These are phyloP conservation scores for Gila robusta DNA, from an alignment of 2,797 vertebrate genomes.

Conservation along the genomic window DNA sequence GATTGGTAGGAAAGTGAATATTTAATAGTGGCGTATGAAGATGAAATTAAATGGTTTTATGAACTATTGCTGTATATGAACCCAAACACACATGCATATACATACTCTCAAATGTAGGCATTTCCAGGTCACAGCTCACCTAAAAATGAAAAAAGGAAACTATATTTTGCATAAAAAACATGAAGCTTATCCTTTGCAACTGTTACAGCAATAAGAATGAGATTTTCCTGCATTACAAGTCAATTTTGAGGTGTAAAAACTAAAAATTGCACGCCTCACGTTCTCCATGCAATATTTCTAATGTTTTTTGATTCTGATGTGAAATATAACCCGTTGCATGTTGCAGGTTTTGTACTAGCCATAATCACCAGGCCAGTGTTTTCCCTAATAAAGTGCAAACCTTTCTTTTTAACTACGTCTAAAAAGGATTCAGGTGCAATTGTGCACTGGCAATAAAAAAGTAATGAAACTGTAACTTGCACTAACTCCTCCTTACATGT, in stretches of 20 bases:
- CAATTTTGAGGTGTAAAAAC: neutral
- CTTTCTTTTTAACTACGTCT: neutral
- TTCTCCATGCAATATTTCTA: neutral
- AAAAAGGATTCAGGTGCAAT: slow-evolving; percentile 5
- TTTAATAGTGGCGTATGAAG: neutral
- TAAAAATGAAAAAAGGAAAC: neutral
- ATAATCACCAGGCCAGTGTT: neutral
- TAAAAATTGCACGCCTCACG: neutral
- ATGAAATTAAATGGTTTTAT: neutral
- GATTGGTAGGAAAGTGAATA: neutral
- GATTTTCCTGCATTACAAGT: neutral
- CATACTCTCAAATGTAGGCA: neutral
- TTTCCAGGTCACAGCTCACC: neutral
- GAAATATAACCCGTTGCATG: neutral
- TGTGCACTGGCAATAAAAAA: slow-evolving; percentile 4
- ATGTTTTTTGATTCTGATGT: neutral
- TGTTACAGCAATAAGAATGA: neutral
- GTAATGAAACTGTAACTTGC: slow-evolving; percentile 2
- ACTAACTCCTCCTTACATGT: neutral
- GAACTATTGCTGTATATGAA: slow-evolving; percentile 14
- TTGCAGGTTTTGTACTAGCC: neutral
- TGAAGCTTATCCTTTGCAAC: neutral
- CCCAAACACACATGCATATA: neutral
- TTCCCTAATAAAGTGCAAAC: neutral
- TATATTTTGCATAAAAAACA: neutral